Evolutionary conservation across 2,797 vertebrate genomes (phyloP).

Genomic region (Coregonus sp.): DNA sequence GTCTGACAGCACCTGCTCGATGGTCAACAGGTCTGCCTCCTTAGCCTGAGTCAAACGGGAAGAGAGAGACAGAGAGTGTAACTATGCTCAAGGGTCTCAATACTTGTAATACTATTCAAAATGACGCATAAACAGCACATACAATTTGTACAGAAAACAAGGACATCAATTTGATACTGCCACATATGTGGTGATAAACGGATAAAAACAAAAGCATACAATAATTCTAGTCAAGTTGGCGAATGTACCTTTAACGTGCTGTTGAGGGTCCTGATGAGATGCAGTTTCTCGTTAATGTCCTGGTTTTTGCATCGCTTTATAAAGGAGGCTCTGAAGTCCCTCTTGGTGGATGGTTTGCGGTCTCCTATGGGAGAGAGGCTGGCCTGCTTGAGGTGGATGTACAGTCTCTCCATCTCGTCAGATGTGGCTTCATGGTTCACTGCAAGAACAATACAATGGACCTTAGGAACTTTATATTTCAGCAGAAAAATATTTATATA

Average conservation of each 20-base stretch:
- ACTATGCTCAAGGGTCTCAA: background rate
- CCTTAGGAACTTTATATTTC: background rate
- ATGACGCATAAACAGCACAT: background rate
- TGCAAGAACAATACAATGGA: slow-evolving; percentile 38
- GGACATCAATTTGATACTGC: background rate
- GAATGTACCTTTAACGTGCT: slow-evolving; percentile 92
- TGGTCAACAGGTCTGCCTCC: slow-evolving; percentile 87
- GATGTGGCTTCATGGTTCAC: slow-evolving; percentile 53
- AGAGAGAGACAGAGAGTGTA: slow-evolving; percentile 8
- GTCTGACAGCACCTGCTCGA: slow-evolving; percentile 87
- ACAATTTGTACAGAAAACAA: background rate
- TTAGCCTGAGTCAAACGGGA: slow-evolving; percentile 80
- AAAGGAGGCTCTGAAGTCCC: slow-evolving; percentile 93
- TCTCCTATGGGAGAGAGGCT: slow-evolving; percentile 94
- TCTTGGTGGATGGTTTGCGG: slow-evolving; percentile 89
- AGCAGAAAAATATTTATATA: too few species aligned
- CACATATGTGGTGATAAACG: background rate
- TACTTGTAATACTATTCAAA: background rate
- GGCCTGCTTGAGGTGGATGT: slow-evolving; percentile 91
- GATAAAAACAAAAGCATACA: too few species aligned
- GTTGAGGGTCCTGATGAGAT: slow-evolving; percentile 89
- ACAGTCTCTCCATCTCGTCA: slow-evolving; percentile 95
- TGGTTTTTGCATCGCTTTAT: slow-evolving; percentile 94
- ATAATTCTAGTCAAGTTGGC: background rate
- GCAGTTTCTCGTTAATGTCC: slow-evolving; percentile 90